A percentile compares a stretch with the other conserved stretches of the same genome.
phyloP scores from a whole-genome alignment of 2,888 invertebrate genomes.

The Monoplex corrugatus region DNA sequence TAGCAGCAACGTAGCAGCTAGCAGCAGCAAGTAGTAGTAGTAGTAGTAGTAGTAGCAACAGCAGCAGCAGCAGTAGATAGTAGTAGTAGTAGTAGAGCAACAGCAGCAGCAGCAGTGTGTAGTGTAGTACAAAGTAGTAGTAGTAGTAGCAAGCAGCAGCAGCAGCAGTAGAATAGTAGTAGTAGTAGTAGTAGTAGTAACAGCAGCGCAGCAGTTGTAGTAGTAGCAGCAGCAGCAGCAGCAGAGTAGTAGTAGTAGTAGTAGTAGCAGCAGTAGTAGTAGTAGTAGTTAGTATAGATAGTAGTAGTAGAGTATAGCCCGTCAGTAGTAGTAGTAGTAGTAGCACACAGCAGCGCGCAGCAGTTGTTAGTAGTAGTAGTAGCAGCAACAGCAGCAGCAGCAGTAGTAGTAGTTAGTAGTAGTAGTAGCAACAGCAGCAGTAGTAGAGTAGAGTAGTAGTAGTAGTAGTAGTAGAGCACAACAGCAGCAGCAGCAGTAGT shows the following conservation, averaged over 20 bases:
- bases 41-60: not conserved
- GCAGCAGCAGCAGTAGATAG: not conserved
- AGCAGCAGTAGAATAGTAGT: too few relatives aligned
- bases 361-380: conserved; percentile 39
- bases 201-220: conserved; percentile 21
- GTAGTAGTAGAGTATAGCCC: conserved; percentile 38
- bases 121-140: too few relatives aligned
- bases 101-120: conserved; percentile 11
- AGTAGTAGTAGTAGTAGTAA: too few relatives aligned
- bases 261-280: not conserved
- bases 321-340: conserved; percentile 43
- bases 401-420: conserved; percentile 12
- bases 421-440: not conserved
- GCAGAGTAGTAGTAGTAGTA: conserved; percentile 41
- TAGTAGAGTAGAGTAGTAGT: too few relatives aligned
- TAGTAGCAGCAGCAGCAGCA: conserved; percentile 48
- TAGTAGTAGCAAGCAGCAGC: too few relatives aligned
- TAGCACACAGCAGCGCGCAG: too few relatives aligned
- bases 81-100: conserved; percentile 45
- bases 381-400: conserved; percentile 36
- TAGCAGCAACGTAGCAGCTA: too few relatives aligned
- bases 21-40: too few relatives aligned
- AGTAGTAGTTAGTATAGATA: not conserved
- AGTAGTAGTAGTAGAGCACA: too few relatives aligned
- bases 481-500: not conserved